Conservation (phyloP, 2,113 vertebrate genomes). For the Sterna hirundo region DNA sequence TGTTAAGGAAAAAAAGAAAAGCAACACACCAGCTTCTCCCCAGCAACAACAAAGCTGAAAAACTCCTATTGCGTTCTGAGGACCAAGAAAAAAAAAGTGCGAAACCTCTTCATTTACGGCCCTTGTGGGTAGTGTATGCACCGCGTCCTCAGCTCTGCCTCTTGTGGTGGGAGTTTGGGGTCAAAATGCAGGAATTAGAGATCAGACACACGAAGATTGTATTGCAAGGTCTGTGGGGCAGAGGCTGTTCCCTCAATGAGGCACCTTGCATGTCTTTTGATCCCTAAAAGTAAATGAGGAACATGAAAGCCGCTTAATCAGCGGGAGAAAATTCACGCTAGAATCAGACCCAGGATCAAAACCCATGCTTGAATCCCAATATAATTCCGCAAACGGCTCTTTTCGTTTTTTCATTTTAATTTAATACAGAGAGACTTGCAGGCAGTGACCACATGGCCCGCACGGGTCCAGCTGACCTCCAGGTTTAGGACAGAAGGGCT, state of each 20-base stretch:
- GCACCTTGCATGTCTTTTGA: background rate
- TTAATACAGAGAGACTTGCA: background rate
- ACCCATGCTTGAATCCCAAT: background rate
- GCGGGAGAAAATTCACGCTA: background rate
- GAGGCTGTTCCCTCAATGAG: background rate
- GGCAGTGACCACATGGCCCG: background rate
- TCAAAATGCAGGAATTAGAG: background rate
- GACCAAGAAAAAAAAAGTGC: background rate
- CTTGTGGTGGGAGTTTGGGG: background rate
- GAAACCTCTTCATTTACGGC: background rate
- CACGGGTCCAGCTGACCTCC: constrained; percentile 71
- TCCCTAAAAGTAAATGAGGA: background rate
- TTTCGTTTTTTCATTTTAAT: background rate
- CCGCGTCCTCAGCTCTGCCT: background rate
- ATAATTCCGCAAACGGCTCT: background rate
- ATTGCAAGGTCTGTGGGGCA: background rate
- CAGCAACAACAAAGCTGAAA: background rate
- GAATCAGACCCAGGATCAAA: background rate
- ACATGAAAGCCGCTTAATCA: background rate
- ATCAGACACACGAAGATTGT: background rate
- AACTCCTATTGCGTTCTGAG: background rate
- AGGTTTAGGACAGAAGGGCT: constrained; percentile 9
- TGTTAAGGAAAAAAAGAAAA: background rate
- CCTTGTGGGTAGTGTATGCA: background rate
- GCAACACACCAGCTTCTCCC: background rate